These are phyloP conservation scores for Drosophila lacteicornis DNA, from an alignment of 1,140 invertebrate genomes.

Conservation along the genomic window DNA sequence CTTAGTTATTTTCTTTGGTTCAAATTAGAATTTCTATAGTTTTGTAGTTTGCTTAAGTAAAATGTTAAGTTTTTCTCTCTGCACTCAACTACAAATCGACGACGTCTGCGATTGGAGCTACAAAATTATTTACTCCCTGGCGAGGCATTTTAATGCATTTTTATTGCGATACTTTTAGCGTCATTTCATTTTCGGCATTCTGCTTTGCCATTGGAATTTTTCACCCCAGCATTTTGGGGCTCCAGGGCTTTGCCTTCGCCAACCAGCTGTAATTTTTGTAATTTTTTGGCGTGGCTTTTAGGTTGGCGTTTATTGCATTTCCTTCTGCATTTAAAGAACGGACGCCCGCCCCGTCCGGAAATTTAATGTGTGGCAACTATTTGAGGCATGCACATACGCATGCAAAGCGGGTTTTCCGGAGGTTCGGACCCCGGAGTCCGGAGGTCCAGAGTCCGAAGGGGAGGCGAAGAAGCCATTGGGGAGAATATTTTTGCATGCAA, in stretches of 20 bases:
- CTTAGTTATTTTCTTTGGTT: no score
- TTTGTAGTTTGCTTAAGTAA: not conserved
- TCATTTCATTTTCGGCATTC: conserved; percentile 70
- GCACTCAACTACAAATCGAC: conserved; percentile 14
- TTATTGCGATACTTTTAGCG: conserved; percentile 75
- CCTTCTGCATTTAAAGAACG: conserved; percentile 61
- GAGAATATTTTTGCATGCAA: conserved; percentile 45
- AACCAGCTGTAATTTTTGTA: conserved; percentile 32
- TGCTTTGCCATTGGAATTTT: conserved; percentile 59
- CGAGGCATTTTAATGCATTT: conserved; percentile 74
- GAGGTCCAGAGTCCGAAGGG: conserved; percentile 8
- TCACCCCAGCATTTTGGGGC: conserved; percentile 4
- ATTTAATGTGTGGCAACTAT: conserved; percentile 71
- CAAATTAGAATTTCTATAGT: not conserved
- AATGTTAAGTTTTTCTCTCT: not conserved
- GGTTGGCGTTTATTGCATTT: conserved; percentile 74
- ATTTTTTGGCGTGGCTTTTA: conserved; percentile 50
- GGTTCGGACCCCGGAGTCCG: not conserved
- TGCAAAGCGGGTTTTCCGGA: conserved; percentile 31
- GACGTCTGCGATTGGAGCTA: conserved; percentile 30
- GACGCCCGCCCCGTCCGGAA: conserved; percentile 26
- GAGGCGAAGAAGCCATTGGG: conserved; percentile 10
- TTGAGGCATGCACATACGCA: conserved; percentile 55
- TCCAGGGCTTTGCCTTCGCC: conserved; percentile 13
- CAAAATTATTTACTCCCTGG: conserved; percentile 59